These are phyloP conservation scores for Balaenoptera acutorostrata DNA, from an alignment of 2,113 vertebrate genomes.

Conservation along the genomic window DNA sequence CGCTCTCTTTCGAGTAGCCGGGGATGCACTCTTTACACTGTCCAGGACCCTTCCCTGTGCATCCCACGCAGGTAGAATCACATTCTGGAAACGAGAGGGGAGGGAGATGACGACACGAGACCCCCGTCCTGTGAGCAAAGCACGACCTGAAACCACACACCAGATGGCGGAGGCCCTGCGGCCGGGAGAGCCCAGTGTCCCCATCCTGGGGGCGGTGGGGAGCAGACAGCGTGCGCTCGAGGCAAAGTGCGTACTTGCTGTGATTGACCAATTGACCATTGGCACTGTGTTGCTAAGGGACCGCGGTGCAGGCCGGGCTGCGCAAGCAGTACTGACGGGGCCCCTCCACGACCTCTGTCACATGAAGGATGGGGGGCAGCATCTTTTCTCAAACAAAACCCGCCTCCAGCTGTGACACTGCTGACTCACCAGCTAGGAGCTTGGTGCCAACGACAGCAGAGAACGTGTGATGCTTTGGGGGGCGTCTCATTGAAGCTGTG, in stretches of 20 bases:
- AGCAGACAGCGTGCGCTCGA: not conserved
- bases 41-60: conserved; percentile 86
- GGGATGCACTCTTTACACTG: conserved; percentile 83
- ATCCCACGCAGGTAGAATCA: conserved; percentile 86
- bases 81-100: conserved; percentile 81
- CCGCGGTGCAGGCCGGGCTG: no score
- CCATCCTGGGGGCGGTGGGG: not conserved
- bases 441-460: fast-evolving
- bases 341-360: no score
- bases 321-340: no score
- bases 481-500: not conserved
- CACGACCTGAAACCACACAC: fast-evolving
- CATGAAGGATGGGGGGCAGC: no score
- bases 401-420: fast-evolving
- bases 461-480: not conserved
- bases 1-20: conserved; percentile 84
- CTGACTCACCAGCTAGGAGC: fast-evolving
- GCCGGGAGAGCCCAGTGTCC: not conserved
- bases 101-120: fast-evolving
- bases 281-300: no score
- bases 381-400: no score
- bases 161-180: fast-evolving
- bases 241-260: no score
- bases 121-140: not conserved
- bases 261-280: no score